Conservation (phyloP, 1,140 invertebrate genomes). For the Luehdorfia chinensis region DNA sequence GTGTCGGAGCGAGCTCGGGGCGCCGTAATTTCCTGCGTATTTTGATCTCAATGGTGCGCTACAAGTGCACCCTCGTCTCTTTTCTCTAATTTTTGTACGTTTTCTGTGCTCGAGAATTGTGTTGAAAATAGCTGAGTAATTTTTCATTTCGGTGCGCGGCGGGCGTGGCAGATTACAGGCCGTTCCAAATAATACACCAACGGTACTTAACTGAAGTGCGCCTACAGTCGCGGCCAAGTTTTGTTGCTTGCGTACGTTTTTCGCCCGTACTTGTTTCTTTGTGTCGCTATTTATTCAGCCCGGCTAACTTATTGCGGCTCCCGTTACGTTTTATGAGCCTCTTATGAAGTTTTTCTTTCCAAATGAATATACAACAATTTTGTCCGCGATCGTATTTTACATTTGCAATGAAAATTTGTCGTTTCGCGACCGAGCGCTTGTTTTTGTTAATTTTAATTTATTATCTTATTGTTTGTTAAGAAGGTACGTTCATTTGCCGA, state of each 20-base stretch:
- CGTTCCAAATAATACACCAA: constrained; percentile 65
- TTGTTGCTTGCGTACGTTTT: constrained; percentile 52
- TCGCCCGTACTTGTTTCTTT: constrained; percentile 41
- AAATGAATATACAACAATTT: too few species aligned
- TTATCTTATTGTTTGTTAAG: background rate
- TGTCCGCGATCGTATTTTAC: too few species aligned
- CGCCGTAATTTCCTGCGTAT: constrained; percentile 72
- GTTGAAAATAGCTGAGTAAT: constrained; percentile 72
- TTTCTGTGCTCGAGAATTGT: constrained; percentile 65
- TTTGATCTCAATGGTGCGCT: constrained; percentile 74
- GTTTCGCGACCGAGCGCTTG: constrained; percentile 18
- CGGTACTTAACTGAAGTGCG: constrained; percentile 57
- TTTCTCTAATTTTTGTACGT: constrained; percentile 76
- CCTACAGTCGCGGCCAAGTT: constrained; percentile 40
- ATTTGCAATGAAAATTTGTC: constrained; percentile 25
- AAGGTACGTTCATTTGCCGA: background rate
- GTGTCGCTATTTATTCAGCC: constrained; percentile 33
- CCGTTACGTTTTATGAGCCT: constrained; percentile 39
- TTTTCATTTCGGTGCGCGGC: constrained; percentile 72
- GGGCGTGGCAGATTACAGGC: constrained; percentile 70
- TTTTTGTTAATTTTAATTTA: constrained; percentile 17
- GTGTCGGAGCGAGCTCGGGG: constrained; percentile 44
- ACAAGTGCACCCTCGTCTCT: constrained; percentile 73
- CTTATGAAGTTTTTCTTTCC: too few species aligned
- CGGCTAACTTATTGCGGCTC: constrained; percentile 37